Evolutionary conservation across 2,888 invertebrate genomes (phyloP).

Genomic region (Lutraria lutraria): DNA sequence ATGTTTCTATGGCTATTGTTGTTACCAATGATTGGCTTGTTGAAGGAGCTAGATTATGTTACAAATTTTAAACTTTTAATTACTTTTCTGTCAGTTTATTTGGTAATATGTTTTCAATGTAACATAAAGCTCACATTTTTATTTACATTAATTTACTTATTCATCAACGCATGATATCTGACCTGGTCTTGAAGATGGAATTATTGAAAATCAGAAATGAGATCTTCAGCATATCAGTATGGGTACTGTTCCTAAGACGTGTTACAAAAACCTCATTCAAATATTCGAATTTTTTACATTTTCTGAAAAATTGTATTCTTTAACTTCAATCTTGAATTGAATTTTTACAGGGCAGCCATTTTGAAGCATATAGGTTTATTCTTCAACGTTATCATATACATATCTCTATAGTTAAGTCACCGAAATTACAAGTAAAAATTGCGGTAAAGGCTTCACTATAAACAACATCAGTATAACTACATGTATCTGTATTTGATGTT

Average conservation of each 20-base stretch:
- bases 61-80: background rate
- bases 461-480: background rate
- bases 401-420: constrained; percentile 52
- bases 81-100: background rate
- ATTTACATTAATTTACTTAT: too few relatives aligned
- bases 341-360: constrained; percentile 41
- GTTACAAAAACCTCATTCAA: background rate
- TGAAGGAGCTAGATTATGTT: background rate
- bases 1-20: background rate
- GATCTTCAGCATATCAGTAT: background rate
- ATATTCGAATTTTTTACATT: background rate
- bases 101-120: background rate
- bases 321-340: background rate
- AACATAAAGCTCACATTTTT: too few relatives aligned
- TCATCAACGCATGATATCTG: too few relatives aligned
- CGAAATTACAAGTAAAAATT: constrained; percentile 48
- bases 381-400: constrained; percentile 50
- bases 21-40: background rate
- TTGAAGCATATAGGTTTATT: constrained; percentile 53
- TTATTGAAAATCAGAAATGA: background rate
- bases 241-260: background rate
- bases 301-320: background rate
- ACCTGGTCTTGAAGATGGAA: background rate
- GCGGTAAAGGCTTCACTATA: constrained; percentile 40
- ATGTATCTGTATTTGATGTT: background rate